Evolutionary conservation across 2,888 invertebrate species (phyloP), one percentile per base, ranked within the genome.

Genomic region (Drosophila greeni): DNA sequence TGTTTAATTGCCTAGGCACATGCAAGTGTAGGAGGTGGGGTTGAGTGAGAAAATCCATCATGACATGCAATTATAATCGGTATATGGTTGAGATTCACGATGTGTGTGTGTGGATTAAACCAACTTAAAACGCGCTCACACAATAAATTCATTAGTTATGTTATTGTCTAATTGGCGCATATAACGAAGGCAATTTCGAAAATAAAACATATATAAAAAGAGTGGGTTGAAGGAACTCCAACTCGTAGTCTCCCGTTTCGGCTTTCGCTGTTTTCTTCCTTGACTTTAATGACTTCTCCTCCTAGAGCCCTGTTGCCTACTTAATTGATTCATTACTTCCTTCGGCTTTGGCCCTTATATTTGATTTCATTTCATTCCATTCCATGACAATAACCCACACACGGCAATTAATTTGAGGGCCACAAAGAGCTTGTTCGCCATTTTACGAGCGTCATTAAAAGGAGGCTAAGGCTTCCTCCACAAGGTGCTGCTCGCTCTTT

Each of bases 131-230:
- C 34, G 36, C 55, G 69, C 55, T 72, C 60, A 71, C 69, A 75
- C 73, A 76, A 74, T 71, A 79, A 76, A 82, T 81, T 75, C 81
- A 81, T 82, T 80, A 82, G 69, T 71, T 75, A 77, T 77, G 69
- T 71, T 75, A 77, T 77, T 82, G 81, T 75, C 74, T 81, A 81
- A 81, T 84, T 84, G 75, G 70, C 68, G 73, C 81, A 81, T 84
- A 82, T 76, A 81, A 84, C 81, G 84, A 82, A 75, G 67, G 69
- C 75, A 64, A 80, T 73, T 84, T 72, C 59, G 42, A 77, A 61
- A 47, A 31, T 47, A 47, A 39, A 31, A 20, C 18, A 55, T 48
- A 61, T 48, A 55, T 39, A 33, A 52, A 40, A 20, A 20, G 3
- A 20, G 20, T 3, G 29, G 39, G 59, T 56, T 60, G 57, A 60